Conservation (phyloP, 2,113 vertebrate species). For the Nothocercus julius region DNA sequence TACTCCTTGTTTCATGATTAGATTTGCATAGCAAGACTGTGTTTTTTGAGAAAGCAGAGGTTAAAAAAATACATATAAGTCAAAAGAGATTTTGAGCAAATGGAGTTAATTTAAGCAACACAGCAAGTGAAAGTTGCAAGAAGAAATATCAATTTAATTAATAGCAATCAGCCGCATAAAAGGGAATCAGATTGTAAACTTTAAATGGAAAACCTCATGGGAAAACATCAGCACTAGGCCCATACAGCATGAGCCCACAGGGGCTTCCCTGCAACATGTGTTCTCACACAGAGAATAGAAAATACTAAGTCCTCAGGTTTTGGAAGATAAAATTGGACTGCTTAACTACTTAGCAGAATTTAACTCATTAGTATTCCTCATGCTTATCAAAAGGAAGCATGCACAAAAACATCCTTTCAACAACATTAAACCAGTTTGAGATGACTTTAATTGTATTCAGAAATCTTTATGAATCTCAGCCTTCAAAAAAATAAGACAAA, state of each 20-base stretch:
- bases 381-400: neutral
- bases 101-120: neutral
- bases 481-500: neutral
- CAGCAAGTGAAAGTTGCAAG: neutral
- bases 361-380: neutral
- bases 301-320: accelerated
- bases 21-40: neutral
- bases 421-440: neutral
- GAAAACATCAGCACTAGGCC: neutral
- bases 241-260: accelerated
- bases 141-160: neutral
- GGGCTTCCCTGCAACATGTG: neutral
- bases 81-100: neutral
- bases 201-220: neutral
- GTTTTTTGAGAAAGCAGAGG: neutral
- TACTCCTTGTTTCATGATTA: neutral
- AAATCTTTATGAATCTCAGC: neutral
- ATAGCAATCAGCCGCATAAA: neutral
- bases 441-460: neutral
- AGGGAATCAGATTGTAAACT: neutral
- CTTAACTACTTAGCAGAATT: neutral
- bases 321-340: neutral
- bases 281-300: neutral
- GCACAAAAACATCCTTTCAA: neutral
- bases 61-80: neutral